phyloP scores from a whole-genome alignment of 2,797 vertebrate species.

The Heliangelus exortis region DNA sequence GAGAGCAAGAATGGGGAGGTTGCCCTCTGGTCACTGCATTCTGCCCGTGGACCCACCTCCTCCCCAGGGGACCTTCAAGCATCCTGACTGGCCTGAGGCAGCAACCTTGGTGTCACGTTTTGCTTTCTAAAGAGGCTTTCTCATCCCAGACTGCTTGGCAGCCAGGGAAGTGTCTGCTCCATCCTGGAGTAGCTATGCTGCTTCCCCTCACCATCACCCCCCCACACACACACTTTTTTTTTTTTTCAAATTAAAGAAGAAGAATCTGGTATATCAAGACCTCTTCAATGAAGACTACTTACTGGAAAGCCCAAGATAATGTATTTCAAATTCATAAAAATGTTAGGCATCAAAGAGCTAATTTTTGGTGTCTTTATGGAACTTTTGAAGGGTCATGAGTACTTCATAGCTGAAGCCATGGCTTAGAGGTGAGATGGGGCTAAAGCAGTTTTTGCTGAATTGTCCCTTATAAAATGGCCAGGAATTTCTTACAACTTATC shows the following conservation, averaged over 20 bases:
- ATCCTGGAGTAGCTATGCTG: not conserved
- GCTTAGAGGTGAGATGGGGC: not conserved
- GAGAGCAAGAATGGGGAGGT: not conserved
- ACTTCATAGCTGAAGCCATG: not conserved
- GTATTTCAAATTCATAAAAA: constrained; percentile 36
- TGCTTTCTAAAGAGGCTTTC: not conserved
- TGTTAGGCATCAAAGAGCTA: constrained; percentile 39
- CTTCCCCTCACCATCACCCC: too few relatives aligned
- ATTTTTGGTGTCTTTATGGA: constrained; percentile 46
- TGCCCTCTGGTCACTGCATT: accelerated
- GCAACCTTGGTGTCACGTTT: accelerated
- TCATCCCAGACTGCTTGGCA: not conserved
- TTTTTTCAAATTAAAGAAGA: not conserved
- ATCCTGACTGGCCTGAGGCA: not conserved
- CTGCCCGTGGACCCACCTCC: accelerated
- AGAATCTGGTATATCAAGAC: not conserved
- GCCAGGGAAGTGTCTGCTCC: not conserved
- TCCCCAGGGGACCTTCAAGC: not conserved
- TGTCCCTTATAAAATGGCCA: not conserved
- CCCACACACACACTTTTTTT: too few relatives aligned
- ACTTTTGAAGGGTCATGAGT: not conserved
- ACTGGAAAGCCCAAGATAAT: constrained; percentile 22
- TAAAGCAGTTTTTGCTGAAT: not conserved
- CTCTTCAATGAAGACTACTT: not conserved
- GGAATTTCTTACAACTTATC: not conserved